Evolutionary conservation across 2,113 vertebrate species (phyloP), one percentile per base, ranked within the genome.

Genomic region (Ascaphus truei): DNA sequence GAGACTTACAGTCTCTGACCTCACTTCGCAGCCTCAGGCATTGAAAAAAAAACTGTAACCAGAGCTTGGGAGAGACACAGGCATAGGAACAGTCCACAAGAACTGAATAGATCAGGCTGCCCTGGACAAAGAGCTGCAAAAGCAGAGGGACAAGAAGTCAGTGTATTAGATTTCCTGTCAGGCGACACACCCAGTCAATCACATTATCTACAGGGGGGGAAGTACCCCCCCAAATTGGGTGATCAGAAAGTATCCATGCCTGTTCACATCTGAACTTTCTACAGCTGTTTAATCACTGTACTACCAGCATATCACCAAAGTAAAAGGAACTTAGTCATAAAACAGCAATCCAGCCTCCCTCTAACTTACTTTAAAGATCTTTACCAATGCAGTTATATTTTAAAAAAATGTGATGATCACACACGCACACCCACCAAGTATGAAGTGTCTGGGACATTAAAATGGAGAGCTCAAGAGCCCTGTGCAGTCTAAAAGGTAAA

Each of bases 1-100:
- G 56, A 58, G 55, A 68, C 48, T 68, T 68, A 50, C 67, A 41
- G 67, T 71, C 66, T 37, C 51, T 71, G 67, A 71, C 67, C 67
- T 61, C 57, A 69, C 41, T 47, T 12, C 18, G 65, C 66, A 29
- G 67, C 67, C 59, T 27, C 23, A 52, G 57, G 67, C 67, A 12
- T 7, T 33, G 30, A 57, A 23, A 36, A 52, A 16, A 57, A 23
- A 36, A 52, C 67, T 61, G 65, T 58, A 61, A 71, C 31, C 31
- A 61, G 45, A 39, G 56, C 43, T 7, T 3, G 30, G 7, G 30
- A 69, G 27, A 65, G 39, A 56, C 47, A 47, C 39, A 37, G 10
- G 3, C 23, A 41, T 11, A 67, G 29, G 37, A 23, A 13, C 39
- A 55, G 33, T 13, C 52, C 37, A 45, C 27, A 67, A 33, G 27